Percentiles rank a stretch among this genome's conserved stretches.
phyloP scores from a whole-genome alignment of 2,113 vertebrate species.

The Strix aluco region DNA sequence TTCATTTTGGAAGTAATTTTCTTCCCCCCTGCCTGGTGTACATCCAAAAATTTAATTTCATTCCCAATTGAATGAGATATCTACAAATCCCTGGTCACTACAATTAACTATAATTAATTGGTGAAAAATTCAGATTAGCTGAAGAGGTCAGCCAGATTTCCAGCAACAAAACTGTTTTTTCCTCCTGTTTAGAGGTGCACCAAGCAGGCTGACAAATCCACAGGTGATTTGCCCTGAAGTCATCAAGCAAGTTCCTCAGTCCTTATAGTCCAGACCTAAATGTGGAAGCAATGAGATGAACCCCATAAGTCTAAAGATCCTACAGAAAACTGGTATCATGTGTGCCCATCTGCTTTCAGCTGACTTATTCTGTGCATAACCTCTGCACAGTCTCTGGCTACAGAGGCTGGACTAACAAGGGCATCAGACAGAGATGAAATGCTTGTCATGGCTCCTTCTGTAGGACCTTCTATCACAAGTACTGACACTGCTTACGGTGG shows the following conservation, averaged over 20 bases:
- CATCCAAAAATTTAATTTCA: not conserved
- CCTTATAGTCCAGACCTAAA: not conserved
- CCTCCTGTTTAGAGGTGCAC: not conserved
- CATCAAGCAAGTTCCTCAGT: not conserved
- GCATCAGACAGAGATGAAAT: not conserved
- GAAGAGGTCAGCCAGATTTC: not conserved
- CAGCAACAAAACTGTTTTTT: not conserved
- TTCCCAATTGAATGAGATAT: not conserved
- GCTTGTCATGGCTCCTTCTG: not conserved
- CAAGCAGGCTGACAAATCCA: not conserved
- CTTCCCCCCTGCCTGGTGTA: not conserved
- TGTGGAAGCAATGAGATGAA: not conserved
- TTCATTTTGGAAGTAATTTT: not conserved
- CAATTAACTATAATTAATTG: not conserved
- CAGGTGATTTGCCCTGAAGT: not conserved
- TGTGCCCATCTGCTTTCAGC: not conserved
- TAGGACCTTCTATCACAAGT: not conserved
- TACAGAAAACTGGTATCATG: not conserved
- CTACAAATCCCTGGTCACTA: not conserved
- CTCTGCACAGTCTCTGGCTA: not conserved
- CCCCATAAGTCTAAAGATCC: not conserved
- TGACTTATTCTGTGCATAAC: not conserved
- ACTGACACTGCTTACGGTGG: not conserved
- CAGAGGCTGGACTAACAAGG: not conserved
- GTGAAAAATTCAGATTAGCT: conserved; percentile 1